Base-by-base conservation (phyloP, 37 sponge, comb jelly and placozoan genomes). In the Agelas oroides region DNA sequence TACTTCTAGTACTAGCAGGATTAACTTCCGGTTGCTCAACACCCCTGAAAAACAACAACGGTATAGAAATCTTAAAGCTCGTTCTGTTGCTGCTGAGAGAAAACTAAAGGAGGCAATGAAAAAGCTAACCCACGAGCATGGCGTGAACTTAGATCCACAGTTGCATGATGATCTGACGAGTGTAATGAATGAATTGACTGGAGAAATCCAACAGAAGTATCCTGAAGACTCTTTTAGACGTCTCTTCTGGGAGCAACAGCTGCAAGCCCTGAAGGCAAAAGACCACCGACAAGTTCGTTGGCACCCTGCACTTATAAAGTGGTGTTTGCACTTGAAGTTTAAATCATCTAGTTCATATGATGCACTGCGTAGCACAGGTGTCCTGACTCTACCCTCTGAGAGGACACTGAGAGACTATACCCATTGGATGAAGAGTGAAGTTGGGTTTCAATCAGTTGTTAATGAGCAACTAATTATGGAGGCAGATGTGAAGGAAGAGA, bases 181-280 rank as follows among this genome's bases (percentile, higher is more conserved):
- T 20, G 78, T 86, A 6, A 86, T 86, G 87, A 28, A 56, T 41
- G 55, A 57, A 30, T 54, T 70, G 36, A 39, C 71, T 33, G 70
- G 18, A 65, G 69, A 39, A n/a, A 53, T 88, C 1, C 55, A 27
- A 53, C 34, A 77, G 54, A 59, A 55, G 59, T 76, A 81, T 79
- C 38, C 78, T 40, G 82, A 80, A 53, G 77, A 61, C n/a, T 78
- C 73, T 8, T 88, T 88, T 75, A 65, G 70, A 25, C 63, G 83
- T n/a, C 18, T 82, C 18, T 88, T 88, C 37, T 88, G 89, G 89
- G 77, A 81, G 25, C 53, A 88, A 62, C 89, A 88, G 34, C 73
- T 82, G 16, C 27, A 86, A 55, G 70, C 78, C 59, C 31, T 77
- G 59, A n/a, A n/a, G n/a, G 30, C 39, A 30, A 88, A 75, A 68